phyloP scores from a whole-genome alignment of 1,140 invertebrate genomes.

The Euglossa dilemma region DNA sequence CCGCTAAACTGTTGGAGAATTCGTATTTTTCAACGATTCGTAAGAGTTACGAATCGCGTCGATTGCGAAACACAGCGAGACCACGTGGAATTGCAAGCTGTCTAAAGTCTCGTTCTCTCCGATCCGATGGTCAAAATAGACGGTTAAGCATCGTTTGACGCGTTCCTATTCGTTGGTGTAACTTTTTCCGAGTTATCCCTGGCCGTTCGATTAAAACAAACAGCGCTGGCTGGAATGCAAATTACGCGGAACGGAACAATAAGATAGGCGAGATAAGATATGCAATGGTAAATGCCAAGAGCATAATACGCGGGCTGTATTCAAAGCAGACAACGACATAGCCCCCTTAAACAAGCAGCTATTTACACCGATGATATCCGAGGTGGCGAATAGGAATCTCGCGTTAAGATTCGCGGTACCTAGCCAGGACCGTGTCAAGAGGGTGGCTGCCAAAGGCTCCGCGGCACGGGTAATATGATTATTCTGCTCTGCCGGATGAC shows the following conservation, averaged over 20 bases:
- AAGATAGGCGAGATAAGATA: conserved; percentile 48
- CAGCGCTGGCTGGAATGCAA: neutral
- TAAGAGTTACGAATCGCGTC: no score
- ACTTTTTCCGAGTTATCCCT: neutral
- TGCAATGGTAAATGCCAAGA: conserved; percentile 28
- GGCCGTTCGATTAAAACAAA: conserved; percentile 25
- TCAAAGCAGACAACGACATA: conserved; percentile 30
- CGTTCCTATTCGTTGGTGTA: neutral
- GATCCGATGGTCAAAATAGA: conserved; percentile 39
- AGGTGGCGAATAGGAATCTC: conserved; percentile 54
- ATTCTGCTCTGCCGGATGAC: conserved; percentile 72
- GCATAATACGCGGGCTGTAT: conserved; percentile 34
- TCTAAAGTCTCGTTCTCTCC: neutral
- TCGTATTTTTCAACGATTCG: no score
- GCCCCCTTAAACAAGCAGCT: conserved; percentile 35
- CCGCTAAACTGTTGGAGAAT: no score
- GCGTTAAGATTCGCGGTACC: conserved; percentile 50
- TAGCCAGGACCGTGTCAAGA: conserved; percentile 61
- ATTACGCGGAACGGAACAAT: conserved; percentile 49
- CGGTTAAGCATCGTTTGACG: neutral
- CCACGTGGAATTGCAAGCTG: no score
- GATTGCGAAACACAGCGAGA: no score
- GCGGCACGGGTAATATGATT: conserved; percentile 73
- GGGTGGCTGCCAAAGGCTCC: conserved; percentile 60
- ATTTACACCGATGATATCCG: conserved; percentile 56